Base-by-base conservation (phyloP, 2,113 vertebrate genomes). In the Sardina pilchardus region DNA sequence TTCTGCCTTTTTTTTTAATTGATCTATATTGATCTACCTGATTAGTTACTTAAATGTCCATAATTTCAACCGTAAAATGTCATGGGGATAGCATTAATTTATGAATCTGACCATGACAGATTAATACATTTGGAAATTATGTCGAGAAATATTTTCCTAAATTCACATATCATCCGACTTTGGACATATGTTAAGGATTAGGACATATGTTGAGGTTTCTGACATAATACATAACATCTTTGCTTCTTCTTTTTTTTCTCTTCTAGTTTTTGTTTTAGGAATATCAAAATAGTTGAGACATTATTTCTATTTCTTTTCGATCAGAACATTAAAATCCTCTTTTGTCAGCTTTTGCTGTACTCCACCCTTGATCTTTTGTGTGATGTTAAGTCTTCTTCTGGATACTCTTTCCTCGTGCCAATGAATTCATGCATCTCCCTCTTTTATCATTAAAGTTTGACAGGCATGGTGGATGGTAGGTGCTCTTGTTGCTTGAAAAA, bases 401-500 rank as follows among this genome's bases (percentile, higher is more conserved):
- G 63, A 71, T 30, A 30, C n/a, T 71, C 63, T 30, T 30, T 83
- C 82, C 83, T 84, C 67, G 67, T 14, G 30, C 80, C 87, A 86
- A 83, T 86, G 83, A 87, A 89, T 84, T 85, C 59, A 43, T 90
- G 75, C 80, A 14, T 71, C 78, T 45, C 59, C 88, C 84, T 84
- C 84, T 88, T 90, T 85, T 83, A 85, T 85, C 39, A 50, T 78
- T 71, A 30, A 30, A 71, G 6, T 81, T 83, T 87, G 88, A 90
- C 87, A 89, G 85, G 82, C 83, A 86, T 90, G 85, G 81, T 85
- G 84, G 83, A 85, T 84, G 83, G 82, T 87, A 88, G 85, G 88
- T 85, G 85, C 86, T 88, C 86, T 88, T 87, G 85, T 89, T 87
- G 83, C 84, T 82, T 47, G 50, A 83, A 85, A 26, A 67, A 89